These are phyloP conservation scores for Koerneria pararmatus DNA, from an alignment of 2,888 invertebrate genomes.

Conservation along the genomic window DNA sequence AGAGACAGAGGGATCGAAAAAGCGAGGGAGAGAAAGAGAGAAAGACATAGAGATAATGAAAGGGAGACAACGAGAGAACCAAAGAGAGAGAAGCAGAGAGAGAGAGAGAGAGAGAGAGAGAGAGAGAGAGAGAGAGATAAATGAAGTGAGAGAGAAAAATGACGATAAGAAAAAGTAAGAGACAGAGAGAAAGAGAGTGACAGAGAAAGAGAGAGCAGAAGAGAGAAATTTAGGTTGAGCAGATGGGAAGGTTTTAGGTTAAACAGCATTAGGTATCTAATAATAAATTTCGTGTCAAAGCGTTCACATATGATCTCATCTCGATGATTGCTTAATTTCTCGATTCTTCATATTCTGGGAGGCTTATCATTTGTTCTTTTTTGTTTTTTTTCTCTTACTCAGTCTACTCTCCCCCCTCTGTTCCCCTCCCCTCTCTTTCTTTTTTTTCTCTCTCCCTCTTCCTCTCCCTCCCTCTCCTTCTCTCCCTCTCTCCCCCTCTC, in stretches of 20 bases:
- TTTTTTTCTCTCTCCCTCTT: too few species aligned
- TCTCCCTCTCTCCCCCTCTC: too few species aligned
- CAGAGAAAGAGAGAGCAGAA: slow-evolving; percentile 12
- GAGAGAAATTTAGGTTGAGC: not conserved
- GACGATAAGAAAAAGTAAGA: not conserved
- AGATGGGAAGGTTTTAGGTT: not conserved
- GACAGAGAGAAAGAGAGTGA: slow-evolving; percentile 12
- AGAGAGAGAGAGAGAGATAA: slow-evolving; percentile 3
- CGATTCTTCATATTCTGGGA: too few species aligned
- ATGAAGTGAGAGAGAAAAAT: not conserved
- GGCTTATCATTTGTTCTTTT: too few species aligned
- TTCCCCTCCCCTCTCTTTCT: too few species aligned
- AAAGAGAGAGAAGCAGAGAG: not conserved
- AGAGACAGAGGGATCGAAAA: not conserved
- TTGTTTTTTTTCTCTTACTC: too few species aligned
- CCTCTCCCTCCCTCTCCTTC: too few species aligned
- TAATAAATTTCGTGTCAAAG: not conserved
- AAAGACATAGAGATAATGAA: not conserved
- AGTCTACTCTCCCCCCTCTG: too few species aligned
- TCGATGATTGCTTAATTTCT: too few species aligned
- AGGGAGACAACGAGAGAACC: not conserved
- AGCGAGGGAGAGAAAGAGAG: not conserved
- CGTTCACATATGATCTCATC: too few species aligned
- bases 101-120: not conserved
- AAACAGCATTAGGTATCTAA: not conserved